Conservation (phyloP, 1,140 invertebrate species). For the Lordiphosa collinella region DNA sequence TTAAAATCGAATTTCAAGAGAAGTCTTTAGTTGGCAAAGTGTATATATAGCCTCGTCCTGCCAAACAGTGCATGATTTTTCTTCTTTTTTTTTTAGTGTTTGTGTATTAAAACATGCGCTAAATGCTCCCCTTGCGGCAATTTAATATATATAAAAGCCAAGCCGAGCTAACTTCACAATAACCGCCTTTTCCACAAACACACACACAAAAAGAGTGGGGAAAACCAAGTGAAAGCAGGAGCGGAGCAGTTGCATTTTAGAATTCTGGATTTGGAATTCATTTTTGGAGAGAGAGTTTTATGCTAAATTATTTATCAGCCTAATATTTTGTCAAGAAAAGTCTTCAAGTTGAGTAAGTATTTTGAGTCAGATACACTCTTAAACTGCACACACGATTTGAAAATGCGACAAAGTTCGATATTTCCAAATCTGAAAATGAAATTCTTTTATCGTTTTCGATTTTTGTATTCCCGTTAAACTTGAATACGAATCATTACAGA, state of each 20-base stretch:
- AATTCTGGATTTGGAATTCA: too few species aligned
- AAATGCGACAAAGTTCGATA: too few species aligned
- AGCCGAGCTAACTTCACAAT: conserved; percentile 34
- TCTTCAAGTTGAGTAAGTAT: too few species aligned
- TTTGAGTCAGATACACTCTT: too few species aligned
- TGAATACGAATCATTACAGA: too few species aligned
- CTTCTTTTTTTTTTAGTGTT: conserved; percentile 25
- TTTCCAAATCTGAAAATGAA: too few species aligned
- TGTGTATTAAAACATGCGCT: conserved; percentile 57
- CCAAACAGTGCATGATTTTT: background rate
- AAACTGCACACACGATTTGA: too few species aligned
- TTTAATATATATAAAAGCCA: conserved; percentile 72
- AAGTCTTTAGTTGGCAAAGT: background rate
- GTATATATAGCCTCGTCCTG: conserved; percentile 9
- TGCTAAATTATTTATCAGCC: too few species aligned
- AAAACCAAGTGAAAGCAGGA: conserved; percentile 34
- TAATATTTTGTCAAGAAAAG: too few species aligned
- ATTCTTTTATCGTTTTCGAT: too few species aligned
- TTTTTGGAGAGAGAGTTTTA: too few species aligned
- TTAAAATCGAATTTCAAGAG: background rate
- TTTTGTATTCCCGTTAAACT: too few species aligned
- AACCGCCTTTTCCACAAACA: background rate
- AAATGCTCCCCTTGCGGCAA: conserved; percentile 72
- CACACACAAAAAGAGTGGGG: conserved; percentile 2
- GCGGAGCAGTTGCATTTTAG: background rate